Conservation (phyloP, 2,797 vertebrate genomes). For the Setipinna tenuifilis region DNA sequence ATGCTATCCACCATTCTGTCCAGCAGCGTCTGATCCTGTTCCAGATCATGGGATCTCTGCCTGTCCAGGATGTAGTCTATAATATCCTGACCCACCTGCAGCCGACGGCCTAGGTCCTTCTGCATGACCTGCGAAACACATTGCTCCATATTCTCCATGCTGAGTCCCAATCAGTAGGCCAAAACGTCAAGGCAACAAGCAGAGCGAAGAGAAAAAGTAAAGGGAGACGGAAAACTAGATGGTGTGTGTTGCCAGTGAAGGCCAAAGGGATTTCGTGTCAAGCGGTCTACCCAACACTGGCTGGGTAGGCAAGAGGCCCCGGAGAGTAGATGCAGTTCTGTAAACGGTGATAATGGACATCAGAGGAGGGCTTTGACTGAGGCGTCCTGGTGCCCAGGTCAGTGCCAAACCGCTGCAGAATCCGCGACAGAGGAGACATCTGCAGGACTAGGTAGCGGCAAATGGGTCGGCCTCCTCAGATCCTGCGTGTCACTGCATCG, state of each 20-base stretch:
- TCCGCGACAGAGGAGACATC: background rate
- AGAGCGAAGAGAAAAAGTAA: conserved; percentile 44
- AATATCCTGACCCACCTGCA: conserved; percentile 91
- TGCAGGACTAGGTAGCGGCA: background rate
- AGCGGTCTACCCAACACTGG: conserved; percentile 63
- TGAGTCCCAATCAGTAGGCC: conserved; percentile 18
- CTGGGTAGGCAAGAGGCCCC: conserved; percentile 59
- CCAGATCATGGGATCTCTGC: conserved; percentile 85
- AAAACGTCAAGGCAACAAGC: conserved; percentile 28
- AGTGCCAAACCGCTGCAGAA: background rate
- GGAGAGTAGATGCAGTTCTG: conserved; percentile 78
- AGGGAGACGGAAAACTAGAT: conserved; percentile 49
- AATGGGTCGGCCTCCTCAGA: background rate
- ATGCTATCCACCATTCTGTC: conserved; percentile 92
- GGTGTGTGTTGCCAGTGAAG: conserved; percentile 55
- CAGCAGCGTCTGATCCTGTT: conserved; percentile 90
- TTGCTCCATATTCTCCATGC: conserved; percentile 87
- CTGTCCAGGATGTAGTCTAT: conserved; percentile 86
- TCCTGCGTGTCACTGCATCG: background rate
- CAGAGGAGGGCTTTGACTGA: background rate
- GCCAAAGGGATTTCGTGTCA: conserved; percentile 45
- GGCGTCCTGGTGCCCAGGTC: background rate
- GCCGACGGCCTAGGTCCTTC: conserved; percentile 90
- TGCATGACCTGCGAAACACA: conserved; percentile 88
- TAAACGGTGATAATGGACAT: conserved; percentile 82